Percentiles rank a stretch among this genome's conserved stretches.
Evolutionary conservation across 2,797 vertebrate genomes (phyloP).

Genomic region (Ptychadena robeensis): DNA sequence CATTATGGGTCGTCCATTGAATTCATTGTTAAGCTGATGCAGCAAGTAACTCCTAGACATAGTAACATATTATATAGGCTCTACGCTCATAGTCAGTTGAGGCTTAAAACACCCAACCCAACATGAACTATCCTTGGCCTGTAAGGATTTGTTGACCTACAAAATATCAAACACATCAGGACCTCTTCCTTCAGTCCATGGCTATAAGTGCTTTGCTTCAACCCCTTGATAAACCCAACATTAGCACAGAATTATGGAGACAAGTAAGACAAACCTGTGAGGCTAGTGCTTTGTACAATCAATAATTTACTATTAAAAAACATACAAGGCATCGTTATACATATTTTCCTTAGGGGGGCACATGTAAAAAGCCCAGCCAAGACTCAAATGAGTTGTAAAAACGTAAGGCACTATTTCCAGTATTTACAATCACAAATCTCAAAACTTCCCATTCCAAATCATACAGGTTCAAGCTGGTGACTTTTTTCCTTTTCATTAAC

Average conservation of each 20-base stretch:
- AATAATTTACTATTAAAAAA: background rate
- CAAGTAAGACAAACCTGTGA: background rate
- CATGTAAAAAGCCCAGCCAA: background rate
- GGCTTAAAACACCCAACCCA: slow-evolving; percentile 2
- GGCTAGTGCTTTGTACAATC: background rate
- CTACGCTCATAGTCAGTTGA: background rate
- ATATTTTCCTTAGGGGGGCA: background rate
- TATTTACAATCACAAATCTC: background rate
- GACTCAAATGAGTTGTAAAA: background rate
- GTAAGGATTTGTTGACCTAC: background rate
- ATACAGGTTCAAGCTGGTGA: background rate
- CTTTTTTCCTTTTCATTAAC: too few relatives aligned
- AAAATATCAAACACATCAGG: background rate
- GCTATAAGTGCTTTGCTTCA: slow-evolving; percentile 51
- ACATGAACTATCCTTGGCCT: slow-evolving; percentile 2
- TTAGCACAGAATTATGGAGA: background rate
- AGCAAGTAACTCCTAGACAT: background rate
- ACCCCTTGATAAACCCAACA: slow-evolving; percentile 8
- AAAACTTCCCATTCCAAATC: background rate
- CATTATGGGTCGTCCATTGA: background rate
- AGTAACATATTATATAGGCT: slow-evolving; percentile 4
- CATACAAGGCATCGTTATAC: background rate
- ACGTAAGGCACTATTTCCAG: background rate
- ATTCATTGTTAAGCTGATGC: slow-evolving; percentile 16
- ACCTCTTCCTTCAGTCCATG: slow-evolving; percentile 23